Conservation (phyloP, 2,888 invertebrate genomes). For the Clostera curtula region DNA sequence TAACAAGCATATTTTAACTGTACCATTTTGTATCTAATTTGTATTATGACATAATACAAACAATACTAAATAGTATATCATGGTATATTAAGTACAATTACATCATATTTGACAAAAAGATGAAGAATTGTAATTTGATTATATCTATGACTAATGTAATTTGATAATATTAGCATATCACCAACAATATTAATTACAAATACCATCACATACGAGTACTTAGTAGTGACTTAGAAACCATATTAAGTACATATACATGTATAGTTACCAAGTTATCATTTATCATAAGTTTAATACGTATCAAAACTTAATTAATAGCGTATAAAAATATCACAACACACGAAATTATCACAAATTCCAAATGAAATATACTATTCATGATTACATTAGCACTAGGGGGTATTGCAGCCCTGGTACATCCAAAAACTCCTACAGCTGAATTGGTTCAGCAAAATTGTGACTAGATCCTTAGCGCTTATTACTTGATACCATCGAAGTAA, state of each 20-base stretch:
- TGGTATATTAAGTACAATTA: slow-evolving; percentile 13
- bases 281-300: too few species aligned
- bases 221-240: too few species aligned
- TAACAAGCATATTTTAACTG: too few species aligned
- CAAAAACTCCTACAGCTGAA: slow-evolving; percentile 11
- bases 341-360: slow-evolving; percentile 50
- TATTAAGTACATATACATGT: too few species aligned
- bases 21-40: too few species aligned
- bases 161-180: slow-evolving; percentile 1
- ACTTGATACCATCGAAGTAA: slow-evolving; percentile 22
- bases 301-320: too few species aligned
- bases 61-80: too few species aligned
- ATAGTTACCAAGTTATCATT: slow-evolving; percentile 17
- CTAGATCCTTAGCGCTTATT: slow-evolving; percentile 28
- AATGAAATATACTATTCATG: slow-evolving; percentile 21
- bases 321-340: slow-evolving; percentile 49
- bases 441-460: slow-evolving; percentile 23
- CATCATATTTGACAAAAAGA: slow-evolving; percentile 12
- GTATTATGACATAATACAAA: slow-evolving; percentile 7
- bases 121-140: slow-evolving; percentile 13
- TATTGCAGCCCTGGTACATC: slow-evolving; percentile 6
- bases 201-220: too few species aligned
- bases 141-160: slow-evolving; percentile 6
- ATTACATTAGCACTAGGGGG: slow-evolving; percentile 18
- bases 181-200: too few species aligned